These are phyloP conservation scores for Megalonaias nervosa DNA, from an alignment of 1,140 invertebrate species.

Conservation along the genomic window DNA sequence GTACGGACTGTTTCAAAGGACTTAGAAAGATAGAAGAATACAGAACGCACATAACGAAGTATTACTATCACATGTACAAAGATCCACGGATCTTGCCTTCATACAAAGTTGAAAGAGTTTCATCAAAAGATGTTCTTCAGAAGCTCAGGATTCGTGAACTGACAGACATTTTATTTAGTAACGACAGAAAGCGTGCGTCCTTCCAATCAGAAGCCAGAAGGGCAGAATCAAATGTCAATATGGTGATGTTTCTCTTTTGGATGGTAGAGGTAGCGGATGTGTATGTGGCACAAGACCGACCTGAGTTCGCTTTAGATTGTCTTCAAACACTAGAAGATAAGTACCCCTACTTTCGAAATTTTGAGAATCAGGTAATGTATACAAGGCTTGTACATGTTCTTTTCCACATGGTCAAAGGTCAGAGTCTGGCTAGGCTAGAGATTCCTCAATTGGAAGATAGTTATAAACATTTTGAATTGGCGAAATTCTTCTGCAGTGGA, in stretches of 20 bases:
- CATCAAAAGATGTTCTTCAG: not conserved
- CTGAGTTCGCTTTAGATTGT: slow-evolving; percentile 14
- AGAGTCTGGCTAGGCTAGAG: slow-evolving; percentile 8
- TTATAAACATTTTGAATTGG: slow-evolving; percentile 5
- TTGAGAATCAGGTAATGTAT: no score
- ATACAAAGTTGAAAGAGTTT: not conserved
- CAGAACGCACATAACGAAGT: slow-evolving; percentile 15
- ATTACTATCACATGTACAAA: slow-evolving; percentile 17
- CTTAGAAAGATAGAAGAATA: slow-evolving; percentile 4
- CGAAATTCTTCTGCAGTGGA: no score
- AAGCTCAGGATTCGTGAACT: slow-evolving; percentile 19
- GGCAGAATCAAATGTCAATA: slow-evolving; percentile 3
- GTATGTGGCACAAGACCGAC: slow-evolving; percentile 22
- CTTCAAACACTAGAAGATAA: slow-evolving; percentile 7
- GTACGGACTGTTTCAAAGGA: slow-evolving; percentile 12
- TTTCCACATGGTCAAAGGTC: slow-evolving; percentile 34
- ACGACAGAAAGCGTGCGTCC: slow-evolving; percentile 4
- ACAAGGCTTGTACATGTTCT: slow-evolving; percentile 16
- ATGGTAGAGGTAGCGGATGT: slow-evolving; percentile 31
- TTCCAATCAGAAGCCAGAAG: slow-evolving; percentile 20
- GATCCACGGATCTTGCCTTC: slow-evolving; percentile 4
- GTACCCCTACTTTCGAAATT: no score
- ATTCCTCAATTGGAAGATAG: not conserved
- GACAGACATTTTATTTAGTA: slow-evolving; percentile 15
- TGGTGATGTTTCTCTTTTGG: slow-evolving; percentile 23